Conservation (phyloP, 2,888 invertebrate genomes). For the Pristionchus maxplancki region DNA sequence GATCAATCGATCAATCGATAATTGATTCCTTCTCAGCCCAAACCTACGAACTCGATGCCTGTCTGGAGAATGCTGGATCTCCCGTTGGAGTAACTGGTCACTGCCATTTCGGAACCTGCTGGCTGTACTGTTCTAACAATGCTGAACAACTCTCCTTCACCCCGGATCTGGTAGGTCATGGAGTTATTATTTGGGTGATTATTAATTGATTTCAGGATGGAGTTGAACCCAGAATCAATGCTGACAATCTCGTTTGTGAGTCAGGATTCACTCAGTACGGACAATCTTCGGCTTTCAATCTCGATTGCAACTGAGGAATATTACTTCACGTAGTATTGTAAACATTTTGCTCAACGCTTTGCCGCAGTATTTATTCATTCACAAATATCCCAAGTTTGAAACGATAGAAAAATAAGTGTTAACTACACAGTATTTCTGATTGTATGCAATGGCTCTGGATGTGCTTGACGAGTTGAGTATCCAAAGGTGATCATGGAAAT, state of each 20-base stretch:
- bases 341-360: too few species aligned
- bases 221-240: background rate
- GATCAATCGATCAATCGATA: constrained; percentile 8
- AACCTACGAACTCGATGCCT: too few species aligned
- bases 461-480: background rate
- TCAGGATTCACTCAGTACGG: constrained; percentile 16
- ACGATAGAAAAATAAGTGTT: too few species aligned
- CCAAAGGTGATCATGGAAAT: background rate
- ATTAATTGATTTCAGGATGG: background rate
- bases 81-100: background rate
- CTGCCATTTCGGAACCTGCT: background rate
- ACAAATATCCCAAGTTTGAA: too few species aligned
- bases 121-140: constrained; percentile 11
- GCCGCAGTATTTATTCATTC: too few species aligned
- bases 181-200: background rate
- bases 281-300: background rate
- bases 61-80: background rate
- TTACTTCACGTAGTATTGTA: background rate
- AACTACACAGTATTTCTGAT: background rate
- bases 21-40: too few species aligned
- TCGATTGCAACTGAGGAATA: background rate
- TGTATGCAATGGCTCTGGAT: background rate
- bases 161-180: background rate
- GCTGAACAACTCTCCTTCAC: background rate
- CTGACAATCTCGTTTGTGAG: background rate